Evolutionary conservation across 1,140 invertebrate species (phyloP).

Genomic region (Zaprionus vittiger): DNA sequence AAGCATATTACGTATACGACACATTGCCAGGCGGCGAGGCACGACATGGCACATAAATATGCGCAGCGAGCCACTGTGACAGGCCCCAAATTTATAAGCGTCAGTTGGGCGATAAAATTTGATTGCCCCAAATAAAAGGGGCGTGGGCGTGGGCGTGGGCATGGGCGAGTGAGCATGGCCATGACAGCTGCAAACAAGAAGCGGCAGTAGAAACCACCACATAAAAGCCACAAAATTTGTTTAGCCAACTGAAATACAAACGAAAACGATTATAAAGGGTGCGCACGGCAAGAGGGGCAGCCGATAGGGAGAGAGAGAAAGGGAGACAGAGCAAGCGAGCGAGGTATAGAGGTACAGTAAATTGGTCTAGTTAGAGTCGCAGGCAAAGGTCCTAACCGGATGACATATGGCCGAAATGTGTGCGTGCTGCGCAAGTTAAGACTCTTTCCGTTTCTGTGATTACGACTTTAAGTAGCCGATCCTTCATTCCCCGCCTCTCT

Average conservation of each 20-base stretch:
- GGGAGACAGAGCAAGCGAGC: not conserved
- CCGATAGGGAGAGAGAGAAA: not conserved
- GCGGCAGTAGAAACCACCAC: not conserved
- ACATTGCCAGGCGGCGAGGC: constrained; percentile 15
- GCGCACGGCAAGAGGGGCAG: not conserved
- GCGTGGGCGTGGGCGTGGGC: constrained; percentile 8
- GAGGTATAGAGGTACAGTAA: not conserved
- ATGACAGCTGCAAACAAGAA: constrained; percentile 16
- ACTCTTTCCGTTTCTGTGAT: constrained; percentile 33
- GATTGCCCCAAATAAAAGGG: constrained; percentile 71
- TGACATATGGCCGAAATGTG: constrained; percentile 48
- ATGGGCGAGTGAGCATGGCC: not conserved
- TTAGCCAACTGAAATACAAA: constrained; percentile 40
- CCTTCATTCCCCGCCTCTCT: not conserved
- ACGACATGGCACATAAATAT: constrained; percentile 61
- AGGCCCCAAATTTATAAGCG: constrained; percentile 72
- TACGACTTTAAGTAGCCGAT: constrained; percentile 42
- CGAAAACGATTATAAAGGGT: constrained; percentile 29
- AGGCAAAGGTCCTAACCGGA: constrained; percentile 13
- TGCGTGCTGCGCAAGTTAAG: constrained; percentile 20
- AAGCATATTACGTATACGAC: constrained; percentile 72
- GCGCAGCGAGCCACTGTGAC: constrained; percentile 54
- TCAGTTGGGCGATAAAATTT: constrained; percentile 77
- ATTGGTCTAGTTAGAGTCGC: not conserved
- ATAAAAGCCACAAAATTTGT: constrained; percentile 46